These are phyloP conservation scores for Tokudaia tokunoshimensis DNA, from an alignment of 2,797 vertebrate genomes.

Conservation along the genomic window DNA sequence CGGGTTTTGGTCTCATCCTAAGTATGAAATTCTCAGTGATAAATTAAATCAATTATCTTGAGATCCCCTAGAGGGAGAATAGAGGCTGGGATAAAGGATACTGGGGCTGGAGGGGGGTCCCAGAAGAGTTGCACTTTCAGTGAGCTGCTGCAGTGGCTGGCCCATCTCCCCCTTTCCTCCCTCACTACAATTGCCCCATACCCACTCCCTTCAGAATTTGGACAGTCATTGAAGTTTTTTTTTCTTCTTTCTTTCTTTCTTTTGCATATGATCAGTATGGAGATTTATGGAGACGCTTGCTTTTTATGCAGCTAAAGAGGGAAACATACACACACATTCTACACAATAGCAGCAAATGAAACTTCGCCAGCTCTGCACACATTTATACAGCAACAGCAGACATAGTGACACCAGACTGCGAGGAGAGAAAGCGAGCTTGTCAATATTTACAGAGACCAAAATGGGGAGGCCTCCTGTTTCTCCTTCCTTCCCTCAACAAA, in stretches of 20 bases:
- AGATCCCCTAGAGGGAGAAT: conserved; percentile 58
- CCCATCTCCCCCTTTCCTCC: not conserved
- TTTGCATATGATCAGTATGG: conserved; percentile 75
- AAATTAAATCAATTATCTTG: conserved; percentile 76
- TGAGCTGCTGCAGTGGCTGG: not conserved
- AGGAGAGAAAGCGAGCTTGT: conserved; percentile 68
- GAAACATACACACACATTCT: conserved; percentile 55
- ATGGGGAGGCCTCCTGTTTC: conserved; percentile 70
- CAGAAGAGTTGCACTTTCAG: not conserved
- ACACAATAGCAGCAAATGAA: conserved; percentile 77
- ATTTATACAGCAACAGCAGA: conserved; percentile 73
- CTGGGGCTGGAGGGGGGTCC: not conserved
- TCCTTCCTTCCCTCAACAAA: conserved; percentile 59
- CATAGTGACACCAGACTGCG: conserved; percentile 78
- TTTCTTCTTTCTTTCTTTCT: not conserved
- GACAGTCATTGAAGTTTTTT: conserved; percentile 39
- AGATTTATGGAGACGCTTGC: conserved; percentile 80
- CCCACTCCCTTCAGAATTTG: conserved; percentile 67
- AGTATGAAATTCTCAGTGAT: conserved; percentile 68
- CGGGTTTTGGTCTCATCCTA: conserved; percentile 55
- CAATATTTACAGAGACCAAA: conserved; percentile 77
- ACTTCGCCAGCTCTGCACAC: conserved; percentile 72
- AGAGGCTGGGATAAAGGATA: not conserved
- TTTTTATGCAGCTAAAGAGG: conserved; percentile 66
- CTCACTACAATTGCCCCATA: not conserved